Conservation (phyloP, 2,888 invertebrate genomes). For the Tineola bisselliella region DNA sequence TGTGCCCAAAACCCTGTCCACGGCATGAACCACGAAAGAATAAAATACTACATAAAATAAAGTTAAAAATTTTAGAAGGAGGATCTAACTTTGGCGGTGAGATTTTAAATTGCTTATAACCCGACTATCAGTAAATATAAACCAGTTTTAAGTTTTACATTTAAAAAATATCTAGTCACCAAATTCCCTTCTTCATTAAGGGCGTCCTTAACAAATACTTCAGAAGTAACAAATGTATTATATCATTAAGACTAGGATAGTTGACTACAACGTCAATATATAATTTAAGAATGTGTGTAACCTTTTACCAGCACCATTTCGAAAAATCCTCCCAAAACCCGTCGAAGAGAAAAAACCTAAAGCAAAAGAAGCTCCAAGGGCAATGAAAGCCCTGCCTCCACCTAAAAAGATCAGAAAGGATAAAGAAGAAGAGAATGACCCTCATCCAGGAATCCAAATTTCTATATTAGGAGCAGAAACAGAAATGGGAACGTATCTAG, state of each 20-base stretch:
- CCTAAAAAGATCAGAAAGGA: constrained; percentile 16
- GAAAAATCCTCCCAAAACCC: constrained; percentile 18
- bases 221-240: no score
- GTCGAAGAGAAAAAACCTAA: neutral
- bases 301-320: constrained; percentile 44
- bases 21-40: constrained; percentile 30
- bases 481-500: constrained; percentile 53
- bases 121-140: no score
- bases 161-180: no score
- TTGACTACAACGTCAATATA: neutral
- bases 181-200: no score
- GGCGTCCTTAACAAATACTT: no score
- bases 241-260: neutral
- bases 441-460: constrained; percentile 47
- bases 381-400: neutral
- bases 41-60: constrained; percentile 47
- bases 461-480: constrained; percentile 64
- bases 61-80: constrained; percentile 46
- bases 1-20: constrained; percentile 35
- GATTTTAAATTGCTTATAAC: constrained; percentile 17
- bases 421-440: constrained; percentile 21
- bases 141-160: no score
- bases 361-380: neutral
- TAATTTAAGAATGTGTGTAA: no score
- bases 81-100: constrained; percentile 59